Evolutionary conservation across 2,888 invertebrate species (phyloP).

Genomic region (Apodemia duryi): DNA sequence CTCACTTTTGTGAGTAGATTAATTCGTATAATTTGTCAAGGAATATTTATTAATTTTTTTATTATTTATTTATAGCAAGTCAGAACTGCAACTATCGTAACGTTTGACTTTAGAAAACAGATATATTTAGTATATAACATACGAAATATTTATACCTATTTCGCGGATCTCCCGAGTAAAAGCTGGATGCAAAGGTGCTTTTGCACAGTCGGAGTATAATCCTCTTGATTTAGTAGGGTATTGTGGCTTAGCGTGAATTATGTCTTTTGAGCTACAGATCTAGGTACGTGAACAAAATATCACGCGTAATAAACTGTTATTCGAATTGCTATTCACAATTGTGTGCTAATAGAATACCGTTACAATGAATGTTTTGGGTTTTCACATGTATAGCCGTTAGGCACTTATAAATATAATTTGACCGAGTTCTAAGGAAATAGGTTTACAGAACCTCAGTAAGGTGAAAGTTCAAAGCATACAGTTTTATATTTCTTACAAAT

Average conservation of each 20-base stretch:
- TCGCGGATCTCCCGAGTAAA: not conserved
- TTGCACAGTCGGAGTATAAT: slow-evolving; percentile 1
- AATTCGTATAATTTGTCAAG: no score
- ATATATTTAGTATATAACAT: not conserved
- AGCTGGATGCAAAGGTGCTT: not conserved
- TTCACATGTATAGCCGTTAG: no score
- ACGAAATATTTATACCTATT: not conserved
- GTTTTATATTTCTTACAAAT: no score
- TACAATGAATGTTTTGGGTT: no score
- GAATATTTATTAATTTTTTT: no score
- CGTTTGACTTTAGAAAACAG: no score
- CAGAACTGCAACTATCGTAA: no score
- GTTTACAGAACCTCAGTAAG: not conserved
- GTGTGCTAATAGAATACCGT: not conserved
- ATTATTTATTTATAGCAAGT: no score
- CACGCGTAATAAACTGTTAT: not conserved
- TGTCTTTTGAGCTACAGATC: not conserved
- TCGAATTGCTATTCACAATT: not conserved
- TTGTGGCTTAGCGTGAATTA: not conserved
- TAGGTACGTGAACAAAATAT: not conserved
- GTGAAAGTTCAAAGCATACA: no score
- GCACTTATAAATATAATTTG: not conserved
- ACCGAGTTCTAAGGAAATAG: not conserved
- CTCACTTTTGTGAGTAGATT: no score
- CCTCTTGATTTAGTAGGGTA: slow-evolving; percentile 3